Base-by-base conservation (phyloP, 2,797 vertebrate genomes). In the Parauchenoglanis punctatus region DNA sequence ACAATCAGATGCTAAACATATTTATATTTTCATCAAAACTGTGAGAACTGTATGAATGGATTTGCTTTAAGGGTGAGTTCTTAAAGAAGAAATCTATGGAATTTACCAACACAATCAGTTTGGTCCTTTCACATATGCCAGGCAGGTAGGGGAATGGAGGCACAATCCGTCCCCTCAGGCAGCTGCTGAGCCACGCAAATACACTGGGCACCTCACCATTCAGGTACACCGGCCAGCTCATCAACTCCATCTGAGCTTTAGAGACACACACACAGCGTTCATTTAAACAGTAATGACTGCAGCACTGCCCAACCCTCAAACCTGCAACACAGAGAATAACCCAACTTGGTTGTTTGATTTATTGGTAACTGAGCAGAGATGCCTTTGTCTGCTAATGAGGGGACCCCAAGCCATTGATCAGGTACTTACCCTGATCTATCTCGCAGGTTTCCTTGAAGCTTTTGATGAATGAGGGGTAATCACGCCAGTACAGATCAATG, bases 401-500 rank as follows among this genome's bases (percentile, higher is more conserved):
- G 67, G 73, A 65, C 40, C 81, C 61, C 28, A 7, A 68, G 4
- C 3, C 77, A 91, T 89, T 40, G 90, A 91, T 87, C 67, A 23
- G 68, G 12, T 72, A 87, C 96, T 94, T 95, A 99, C 98, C 95
- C 91, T 96, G 96, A 92, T 99, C 97, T 84, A 98, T 95, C 83
- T 95, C 58, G 86, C 97, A 98, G 70, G 94, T 95, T 87, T 98
- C 97, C 63, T 93, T 96, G 92, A 96, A 96, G 87, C 94, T 95
- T 93, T 94, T 97, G 59, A 98, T 97, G 91, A 98, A 95, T 49
- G 95, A 95, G 89, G 98, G 97, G 91, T 97, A 98, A 92, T 99
- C 98, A 94, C 98, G 96, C 95, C 97, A 99, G 95, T 99, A 99
- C 87, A 97, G 96, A 94, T 99, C 97, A 89, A 98, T 93, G 61